Evolutionary conservation across 2,113 vertebrate genomes (phyloP).

Genomic region (Tympanuchus pallidicinctus): DNA sequence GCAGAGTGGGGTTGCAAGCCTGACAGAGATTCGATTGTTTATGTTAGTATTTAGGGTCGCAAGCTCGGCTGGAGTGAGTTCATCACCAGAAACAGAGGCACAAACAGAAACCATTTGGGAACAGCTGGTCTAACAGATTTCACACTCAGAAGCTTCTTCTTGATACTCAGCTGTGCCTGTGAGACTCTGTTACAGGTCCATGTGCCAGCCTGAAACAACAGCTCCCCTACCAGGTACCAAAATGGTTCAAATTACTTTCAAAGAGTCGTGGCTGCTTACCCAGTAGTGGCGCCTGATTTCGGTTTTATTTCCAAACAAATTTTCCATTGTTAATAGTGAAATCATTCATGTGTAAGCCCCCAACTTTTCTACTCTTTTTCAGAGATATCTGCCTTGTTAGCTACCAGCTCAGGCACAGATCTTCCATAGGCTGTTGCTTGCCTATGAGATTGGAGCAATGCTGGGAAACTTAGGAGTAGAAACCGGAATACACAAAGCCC

Average conservation of each 20-base stretch:
- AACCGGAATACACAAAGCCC: neutral
- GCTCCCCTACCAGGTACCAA: conserved; percentile 21
- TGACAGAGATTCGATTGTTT: conserved; percentile 61
- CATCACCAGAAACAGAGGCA: conserved; percentile 37
- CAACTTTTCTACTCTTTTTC: neutral
- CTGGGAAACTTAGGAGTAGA: neutral
- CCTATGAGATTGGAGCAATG: neutral
- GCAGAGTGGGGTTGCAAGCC: conserved; percentile 15
- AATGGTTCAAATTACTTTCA: neutral
- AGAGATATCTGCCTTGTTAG: neutral
- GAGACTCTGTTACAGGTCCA: neutral
- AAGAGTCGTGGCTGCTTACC: neutral
- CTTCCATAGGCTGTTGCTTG: neutral
- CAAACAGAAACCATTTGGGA: conserved; percentile 55
- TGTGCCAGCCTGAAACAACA: conserved; percentile 36
- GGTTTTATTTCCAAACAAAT: neutral
- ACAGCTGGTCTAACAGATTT: conserved; percentile 68
- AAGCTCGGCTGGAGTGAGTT: conserved; percentile 27
- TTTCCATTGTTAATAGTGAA: neutral
- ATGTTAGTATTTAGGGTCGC: conserved; percentile 14
- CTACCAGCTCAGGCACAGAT: neutral
- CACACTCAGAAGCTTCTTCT: neutral
- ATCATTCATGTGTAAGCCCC: neutral
- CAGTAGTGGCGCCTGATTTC: neutral
- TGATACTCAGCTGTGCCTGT: neutral